Evolutionary conservation across 2,888 invertebrate genomes (phyloP), one percentile per base, ranked within the genome.

Genomic region (Periphyllus acericola): DNA sequence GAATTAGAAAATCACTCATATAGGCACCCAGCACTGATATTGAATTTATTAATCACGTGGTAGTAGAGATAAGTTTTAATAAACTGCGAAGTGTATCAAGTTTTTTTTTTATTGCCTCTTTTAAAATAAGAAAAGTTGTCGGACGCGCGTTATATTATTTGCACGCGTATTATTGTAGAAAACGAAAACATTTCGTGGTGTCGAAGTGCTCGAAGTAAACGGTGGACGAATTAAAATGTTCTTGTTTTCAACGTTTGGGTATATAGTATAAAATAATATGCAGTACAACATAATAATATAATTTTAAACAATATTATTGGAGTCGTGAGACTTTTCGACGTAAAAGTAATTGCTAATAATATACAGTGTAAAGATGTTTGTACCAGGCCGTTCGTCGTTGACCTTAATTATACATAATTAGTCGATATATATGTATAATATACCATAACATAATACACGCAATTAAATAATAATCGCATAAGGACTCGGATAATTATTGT

Each of bases 331-430:
- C 17, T 71, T 82, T 17, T 82, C 32, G 25, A 52, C 82, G 46
- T 82, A n/a, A 52, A 82, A 82, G 32, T 81, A 81, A 81, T 71
- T 52, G 46, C 71, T 52, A 72, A 21, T 29, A 25, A 32, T 6
- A 21, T 25, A 46, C 36, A 40, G 34, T 60, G 17, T 19, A 40
- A 40, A 29, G 66, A 81, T 68, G 66, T 40, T 68, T 40, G 9
- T 40, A 36, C 34, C 60, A 4, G 25, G n/a, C n/a, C n/a, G 19
- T 25, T 21, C 25, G 3, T 74, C 66, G 66, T 66, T 81, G 66
- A 32, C 82, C 82, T 82, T 82, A 71, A 79, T 79, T 34, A 79
- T 17, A 29, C 34, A 19, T 71, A 71, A 71, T 72, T 72, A 72
- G 32, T 9, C 71, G 71, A 29, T 32, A n/a, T n/a, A n/a, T n/a